phyloP scores from a whole-genome alignment of 2,888 invertebrate genomes.

The Ditula angustiorana region DNA sequence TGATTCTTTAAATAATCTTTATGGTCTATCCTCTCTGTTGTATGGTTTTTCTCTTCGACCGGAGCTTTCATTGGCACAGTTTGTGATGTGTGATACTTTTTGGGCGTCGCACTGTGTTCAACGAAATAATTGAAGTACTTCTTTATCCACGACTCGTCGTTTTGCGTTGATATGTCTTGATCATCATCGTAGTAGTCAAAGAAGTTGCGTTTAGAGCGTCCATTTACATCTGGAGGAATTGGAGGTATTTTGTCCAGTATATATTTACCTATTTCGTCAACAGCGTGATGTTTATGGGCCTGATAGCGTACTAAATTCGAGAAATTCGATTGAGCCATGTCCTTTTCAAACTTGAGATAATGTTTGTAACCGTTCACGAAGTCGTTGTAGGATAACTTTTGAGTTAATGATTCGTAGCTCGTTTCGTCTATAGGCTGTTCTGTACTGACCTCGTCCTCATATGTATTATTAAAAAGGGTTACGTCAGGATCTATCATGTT shows the following conservation, averaged over 20 bases:
- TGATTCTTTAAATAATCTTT: not conserved
- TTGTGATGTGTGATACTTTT: slow-evolving; percentile 66
- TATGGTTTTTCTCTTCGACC: slow-evolving; percentile 27
- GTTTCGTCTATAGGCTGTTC: slow-evolving; percentile 44
- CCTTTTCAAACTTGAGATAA: slow-evolving; percentile 70
- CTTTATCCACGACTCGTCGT: slow-evolving; percentile 72
- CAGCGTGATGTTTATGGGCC: slow-evolving; percentile 74
- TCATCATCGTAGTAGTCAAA: slow-evolving; percentile 66
- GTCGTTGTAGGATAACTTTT: slow-evolving; percentile 68
- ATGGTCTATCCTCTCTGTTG: not conserved
- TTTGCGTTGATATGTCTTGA: slow-evolving; percentile 69
- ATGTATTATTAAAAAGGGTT: not conserved
- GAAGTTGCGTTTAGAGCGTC: slow-evolving; percentile 40
- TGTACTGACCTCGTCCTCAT: slow-evolving; percentile 8
- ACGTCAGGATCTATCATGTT: slow-evolving; percentile 3
- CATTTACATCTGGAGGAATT: slow-evolving; percentile 44
- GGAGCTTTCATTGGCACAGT: slow-evolving; percentile 62
- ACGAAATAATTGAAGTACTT: slow-evolving; percentile 70
- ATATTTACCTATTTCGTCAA: slow-evolving; percentile 77
- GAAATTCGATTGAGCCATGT: slow-evolving; percentile 62
- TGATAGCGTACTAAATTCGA: slow-evolving; percentile 70
- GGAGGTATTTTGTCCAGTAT: slow-evolving; percentile 71
- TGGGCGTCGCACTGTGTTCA: slow-evolving; percentile 59
- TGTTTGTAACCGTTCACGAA: slow-evolving; percentile 73
- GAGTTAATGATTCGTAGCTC: slow-evolving; percentile 58